Evolutionary conservation across 2,888 invertebrate species (phyloP).

Genomic region (Caenorhabditis sp.): DNA sequence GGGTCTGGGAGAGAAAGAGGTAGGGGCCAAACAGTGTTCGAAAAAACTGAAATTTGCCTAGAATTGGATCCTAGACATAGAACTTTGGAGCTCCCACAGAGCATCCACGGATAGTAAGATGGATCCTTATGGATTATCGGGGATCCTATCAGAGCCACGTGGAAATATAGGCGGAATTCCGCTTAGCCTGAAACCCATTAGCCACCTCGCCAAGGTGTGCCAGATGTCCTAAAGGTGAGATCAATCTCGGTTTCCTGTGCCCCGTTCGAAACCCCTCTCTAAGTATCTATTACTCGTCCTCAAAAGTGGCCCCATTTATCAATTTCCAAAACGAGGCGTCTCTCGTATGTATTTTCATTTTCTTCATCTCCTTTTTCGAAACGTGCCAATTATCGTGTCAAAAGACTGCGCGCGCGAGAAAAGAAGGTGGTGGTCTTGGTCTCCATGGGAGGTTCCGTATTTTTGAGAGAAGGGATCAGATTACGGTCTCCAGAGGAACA

Average conservation of each 20-base stretch:
- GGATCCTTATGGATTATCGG: too few relatives aligned
- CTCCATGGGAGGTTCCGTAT: not conserved
- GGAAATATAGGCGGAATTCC: too few relatives aligned
- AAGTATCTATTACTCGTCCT: constrained; percentile 46
- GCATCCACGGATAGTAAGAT: too few relatives aligned
- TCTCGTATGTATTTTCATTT: not conserved
- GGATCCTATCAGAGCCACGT: too few relatives aligned
- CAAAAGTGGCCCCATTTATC: constrained; percentile 53
- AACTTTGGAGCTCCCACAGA: too few relatives aligned
- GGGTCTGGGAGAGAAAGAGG: not conserved
- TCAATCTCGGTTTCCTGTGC: constrained; percentile 41
- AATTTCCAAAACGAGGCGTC: constrained; percentile 46
- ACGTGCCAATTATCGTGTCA: constrained; percentile 64
- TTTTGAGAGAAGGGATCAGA: constrained; percentile 28
- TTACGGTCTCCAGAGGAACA: too few relatives aligned
- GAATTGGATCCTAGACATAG: too few relatives aligned
- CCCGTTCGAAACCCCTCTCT: not conserved
- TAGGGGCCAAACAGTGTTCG: too few relatives aligned
- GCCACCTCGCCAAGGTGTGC: not conserved
- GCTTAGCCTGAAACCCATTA: too few relatives aligned
- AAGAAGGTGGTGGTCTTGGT: constrained; percentile 5
- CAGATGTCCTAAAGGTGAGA: constrained; percentile 25
- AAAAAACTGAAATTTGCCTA: too few relatives aligned
- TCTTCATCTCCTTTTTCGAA: constrained; percentile 6
- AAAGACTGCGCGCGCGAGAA: constrained; percentile 20